Percentiles rank a stretch among this genome's conserved stretches.
Conservation (phyloP, 2,888 invertebrate genomes). For the Shargacucullia verbasci region DNA sequence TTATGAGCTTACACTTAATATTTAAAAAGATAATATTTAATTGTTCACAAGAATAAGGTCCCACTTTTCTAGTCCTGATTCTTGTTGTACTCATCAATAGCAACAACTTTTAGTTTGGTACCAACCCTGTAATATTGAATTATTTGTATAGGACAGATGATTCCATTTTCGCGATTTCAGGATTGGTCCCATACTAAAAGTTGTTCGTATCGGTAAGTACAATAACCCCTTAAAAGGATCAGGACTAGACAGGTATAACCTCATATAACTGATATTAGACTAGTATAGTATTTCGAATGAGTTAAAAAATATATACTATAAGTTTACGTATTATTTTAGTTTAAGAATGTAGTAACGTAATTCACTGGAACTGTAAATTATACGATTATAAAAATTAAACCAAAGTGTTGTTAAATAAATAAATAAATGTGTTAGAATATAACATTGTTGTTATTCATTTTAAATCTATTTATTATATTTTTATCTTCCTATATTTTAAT, state of each 20-base stretch:
- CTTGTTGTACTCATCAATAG: no score
- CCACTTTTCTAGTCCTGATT: no score
- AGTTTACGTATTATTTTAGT: slow-evolving; percentile 26
- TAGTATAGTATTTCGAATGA: slow-evolving; percentile 37
- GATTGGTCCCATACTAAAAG: no score
- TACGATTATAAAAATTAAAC: slow-evolving; percentile 76
- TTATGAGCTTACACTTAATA: slow-evolving; percentile 30
- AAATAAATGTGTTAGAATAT: slow-evolving; percentile 60
- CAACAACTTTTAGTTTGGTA: no score
- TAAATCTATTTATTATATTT: background rate
- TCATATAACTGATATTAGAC: slow-evolving; percentile 22
- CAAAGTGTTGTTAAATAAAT: slow-evolving; percentile 83
- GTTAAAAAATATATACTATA: slow-evolving; percentile 28
- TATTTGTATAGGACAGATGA: no score
- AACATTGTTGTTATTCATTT: slow-evolving; percentile 15
- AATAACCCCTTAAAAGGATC: no score
- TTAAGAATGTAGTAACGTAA: slow-evolving; percentile 35
- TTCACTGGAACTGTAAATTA: slow-evolving; percentile 71
- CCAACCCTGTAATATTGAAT: no score
- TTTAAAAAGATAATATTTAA: slow-evolving; percentile 29
- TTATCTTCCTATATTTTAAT: no score
- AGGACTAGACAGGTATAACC: no score
- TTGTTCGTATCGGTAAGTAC: no score
- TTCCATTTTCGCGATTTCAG: no score
- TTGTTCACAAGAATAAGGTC: slow-evolving; percentile 24